phyloP scores from a whole-genome alignment of 2,113 vertebrate genomes.

The Phylloscopus trochiloides region DNA sequence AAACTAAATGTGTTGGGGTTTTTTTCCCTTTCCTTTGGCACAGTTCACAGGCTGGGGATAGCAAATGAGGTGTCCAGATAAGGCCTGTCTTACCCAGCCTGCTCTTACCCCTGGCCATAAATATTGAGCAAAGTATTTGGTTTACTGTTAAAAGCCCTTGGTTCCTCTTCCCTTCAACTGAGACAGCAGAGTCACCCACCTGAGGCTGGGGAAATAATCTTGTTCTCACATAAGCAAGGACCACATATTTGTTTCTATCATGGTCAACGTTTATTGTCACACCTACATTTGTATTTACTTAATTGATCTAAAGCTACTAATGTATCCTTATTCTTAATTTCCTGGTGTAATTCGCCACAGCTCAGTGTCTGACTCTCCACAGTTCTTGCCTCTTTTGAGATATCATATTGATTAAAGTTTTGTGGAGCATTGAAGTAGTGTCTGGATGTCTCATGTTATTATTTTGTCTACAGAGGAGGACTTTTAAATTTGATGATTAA shows the following conservation, averaged over 20 bases:
- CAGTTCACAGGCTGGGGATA: background rate
- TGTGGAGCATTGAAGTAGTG: background rate
- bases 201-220: background rate
- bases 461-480: background rate
- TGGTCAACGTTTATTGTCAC: background rate
- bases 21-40: background rate
- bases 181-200: background rate
- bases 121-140: background rate
- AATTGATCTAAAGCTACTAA: background rate
- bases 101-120: background rate
- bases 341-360: background rate
- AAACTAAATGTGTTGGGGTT: background rate
- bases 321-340: background rate
- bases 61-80: background rate
- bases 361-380: background rate
- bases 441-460: background rate
- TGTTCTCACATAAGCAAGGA: background rate
- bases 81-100: background rate
- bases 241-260: background rate
- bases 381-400: background rate
- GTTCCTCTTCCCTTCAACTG: background rate
- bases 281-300: background rate
- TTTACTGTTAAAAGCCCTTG: background rate
- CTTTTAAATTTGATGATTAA: background rate
- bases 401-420: background rate